A percentile compares a stretch with the other conserved stretches of the same genome.
phyloP scores from a whole-genome alignment of 1,140 invertebrate species.

The Ridgeia piscesae region DNA sequence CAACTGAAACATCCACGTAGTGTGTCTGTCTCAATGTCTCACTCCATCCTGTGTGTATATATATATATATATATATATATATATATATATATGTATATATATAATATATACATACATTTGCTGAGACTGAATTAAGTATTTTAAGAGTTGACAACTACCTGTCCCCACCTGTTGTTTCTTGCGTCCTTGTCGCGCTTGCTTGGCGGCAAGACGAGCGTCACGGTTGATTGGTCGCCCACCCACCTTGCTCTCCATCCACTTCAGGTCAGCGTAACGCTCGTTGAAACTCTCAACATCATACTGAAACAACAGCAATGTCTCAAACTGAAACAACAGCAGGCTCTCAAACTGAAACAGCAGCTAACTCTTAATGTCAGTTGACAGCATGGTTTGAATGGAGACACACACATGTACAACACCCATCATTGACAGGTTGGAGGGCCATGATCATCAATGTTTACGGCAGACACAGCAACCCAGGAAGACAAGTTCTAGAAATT shows the following conservation, averaged over 20 bases:
- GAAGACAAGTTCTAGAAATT: too few relatives aligned
- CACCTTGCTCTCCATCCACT: conserved; percentile 80
- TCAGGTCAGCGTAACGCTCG: conserved; percentile 80
- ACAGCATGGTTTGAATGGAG: too few relatives aligned
- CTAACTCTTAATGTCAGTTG: neutral
- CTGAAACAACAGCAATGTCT: conserved; percentile 39
- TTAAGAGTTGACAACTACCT: neutral
- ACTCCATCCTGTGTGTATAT: neutral
- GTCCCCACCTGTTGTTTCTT: conserved; percentile 13
- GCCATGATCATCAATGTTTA: too few relatives aligned
- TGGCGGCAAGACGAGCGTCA: neutral
- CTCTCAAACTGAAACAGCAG: neutral
- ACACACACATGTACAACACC: too few relatives aligned
- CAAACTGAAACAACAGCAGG: neutral
- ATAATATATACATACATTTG: too few relatives aligned
- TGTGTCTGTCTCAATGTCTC: neutral
- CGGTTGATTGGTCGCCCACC: conserved; percentile 43
- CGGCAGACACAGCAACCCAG: too few relatives aligned
- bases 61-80: too few relatives aligned
- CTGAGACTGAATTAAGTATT: neutral
- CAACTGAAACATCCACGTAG: neutral
- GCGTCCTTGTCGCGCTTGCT: neutral
- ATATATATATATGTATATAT: too few relatives aligned
- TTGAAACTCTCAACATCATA: conserved; percentile 84
- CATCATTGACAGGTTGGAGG: too few relatives aligned